These are phyloP conservation scores for Varecia variegata DNA, from an alignment of 2,797 vertebrate species.

Conservation along the genomic window DNA sequence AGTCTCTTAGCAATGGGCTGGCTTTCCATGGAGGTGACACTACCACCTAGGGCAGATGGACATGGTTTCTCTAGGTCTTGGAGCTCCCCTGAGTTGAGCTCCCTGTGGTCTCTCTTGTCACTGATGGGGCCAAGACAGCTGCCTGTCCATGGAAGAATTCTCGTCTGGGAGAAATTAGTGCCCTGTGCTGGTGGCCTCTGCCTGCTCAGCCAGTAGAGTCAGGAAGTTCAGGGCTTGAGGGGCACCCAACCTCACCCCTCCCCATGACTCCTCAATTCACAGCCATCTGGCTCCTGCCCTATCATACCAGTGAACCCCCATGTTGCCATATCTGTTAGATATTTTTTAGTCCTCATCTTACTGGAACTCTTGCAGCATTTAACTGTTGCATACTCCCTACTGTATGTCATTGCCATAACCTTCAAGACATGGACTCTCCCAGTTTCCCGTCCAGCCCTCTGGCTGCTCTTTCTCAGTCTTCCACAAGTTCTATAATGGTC, in stretches of 20 bases:
- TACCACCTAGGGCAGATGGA: background rate
- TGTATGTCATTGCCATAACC: background rate
- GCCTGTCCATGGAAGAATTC: background rate
- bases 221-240: background rate
- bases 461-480: background rate
- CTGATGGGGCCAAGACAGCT: background rate
- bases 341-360: background rate
- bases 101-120: background rate
- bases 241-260: background rate
- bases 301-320: accelerated
- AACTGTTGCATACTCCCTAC: background rate
- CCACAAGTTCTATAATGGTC: background rate
- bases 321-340: background rate
- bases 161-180: background rate
- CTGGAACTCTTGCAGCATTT: background rate
- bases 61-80: background rate
- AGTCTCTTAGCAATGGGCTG: background rate
- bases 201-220: background rate
- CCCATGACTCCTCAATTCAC: background rate
- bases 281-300: background rate
- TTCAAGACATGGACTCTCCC: background rate
- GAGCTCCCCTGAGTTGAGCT: background rate
- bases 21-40: background rate
- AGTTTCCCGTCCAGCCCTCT: background rate
- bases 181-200: background rate